Base-by-base conservation (phyloP, 30 jellyfish, hydroid and myxozoan genomes). In the Pelagia noctiluca region DNA sequence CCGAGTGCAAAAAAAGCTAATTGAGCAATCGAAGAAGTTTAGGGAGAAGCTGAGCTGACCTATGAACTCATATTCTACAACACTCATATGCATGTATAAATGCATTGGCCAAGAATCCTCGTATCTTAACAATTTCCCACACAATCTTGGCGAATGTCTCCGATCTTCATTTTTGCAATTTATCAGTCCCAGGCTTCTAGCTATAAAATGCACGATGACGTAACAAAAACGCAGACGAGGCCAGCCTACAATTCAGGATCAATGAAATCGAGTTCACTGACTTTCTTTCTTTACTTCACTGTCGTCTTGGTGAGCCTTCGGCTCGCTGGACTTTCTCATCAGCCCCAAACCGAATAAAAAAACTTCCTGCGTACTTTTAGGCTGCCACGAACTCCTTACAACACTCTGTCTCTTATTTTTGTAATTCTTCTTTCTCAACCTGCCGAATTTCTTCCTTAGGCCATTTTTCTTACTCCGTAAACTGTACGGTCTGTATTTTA, bases 11-110 rank as follows among this genome's bases (percentile, higher is more conserved):
- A n/a, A n/a, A n/a, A n/a, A n/a, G 96, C 62, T 85, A 30, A 81
- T 92, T 33, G 98, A 92, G 48, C 97, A 87, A 57, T 76, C 97
- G 30, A 92, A 92, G 42, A 87, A 87, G 86, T 65, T 84, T 5
- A 30, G 87, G 64, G 82, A 78, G 72, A 76, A 78, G 60, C 77
- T 92, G 42, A 67, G 63, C 52, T 5, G 88, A 81, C 36, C 53
- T 71, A 18, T 69, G 87, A 36, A 80, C n/a, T n/a, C n/a, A n/a
- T n/a, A n/a, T n/a, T n/a, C n/a, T n/a, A n/a, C n/a, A n/a, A n/a
- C n/a, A n/a, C n/a, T n/a, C 85, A 68, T 92, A 92, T 67, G 18
- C 48, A 19, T 64, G 76, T 32, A 63, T 81, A 23, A 78, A 86
- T 13, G 71, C 81, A 67, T 93, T 80, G 61, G 82, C 67, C 24